Evolutionary conservation across 2,113 vertebrate genomes (phyloP).

Genomic region (Chrysemys picta): DNA sequence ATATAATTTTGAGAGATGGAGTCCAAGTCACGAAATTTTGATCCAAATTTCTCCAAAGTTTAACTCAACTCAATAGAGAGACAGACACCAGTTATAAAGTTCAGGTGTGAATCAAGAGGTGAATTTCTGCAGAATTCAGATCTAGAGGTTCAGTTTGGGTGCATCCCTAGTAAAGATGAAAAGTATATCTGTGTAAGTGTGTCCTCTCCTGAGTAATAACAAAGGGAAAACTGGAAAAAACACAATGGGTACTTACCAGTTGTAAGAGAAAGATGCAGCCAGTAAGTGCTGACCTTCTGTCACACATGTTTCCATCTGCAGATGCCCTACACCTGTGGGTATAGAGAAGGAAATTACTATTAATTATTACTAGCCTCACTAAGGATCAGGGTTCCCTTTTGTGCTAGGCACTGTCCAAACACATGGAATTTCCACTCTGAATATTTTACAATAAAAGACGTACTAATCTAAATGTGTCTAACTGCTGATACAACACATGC

Average conservation of each 20-base stretch:
- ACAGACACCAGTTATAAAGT: neutral
- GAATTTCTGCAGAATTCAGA: neutral
- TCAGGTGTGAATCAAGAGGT: neutral
- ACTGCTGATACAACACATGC: neutral
- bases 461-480: neutral
- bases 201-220: neutral
- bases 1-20: neutral
- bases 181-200: neutral
- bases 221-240: neutral
- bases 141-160: accelerated
- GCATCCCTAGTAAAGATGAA: neutral
- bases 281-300: neutral
- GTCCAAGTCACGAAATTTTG: neutral
- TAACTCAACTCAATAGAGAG: neutral
- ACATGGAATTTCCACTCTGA: neutral
- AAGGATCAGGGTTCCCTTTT: neutral
- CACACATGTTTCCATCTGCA: neutral
- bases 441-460: neutral
- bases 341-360: slow-evolving; percentile 3
- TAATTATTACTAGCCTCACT: neutral
- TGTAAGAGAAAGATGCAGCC: neutral
- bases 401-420: neutral
- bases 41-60: neutral
- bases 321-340: neutral
- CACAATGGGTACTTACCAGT: neutral